These are phyloP conservation scores for Nipponia nippon DNA, from an alignment of 2,113 vertebrate species.

Conservation along the genomic window DNA sequence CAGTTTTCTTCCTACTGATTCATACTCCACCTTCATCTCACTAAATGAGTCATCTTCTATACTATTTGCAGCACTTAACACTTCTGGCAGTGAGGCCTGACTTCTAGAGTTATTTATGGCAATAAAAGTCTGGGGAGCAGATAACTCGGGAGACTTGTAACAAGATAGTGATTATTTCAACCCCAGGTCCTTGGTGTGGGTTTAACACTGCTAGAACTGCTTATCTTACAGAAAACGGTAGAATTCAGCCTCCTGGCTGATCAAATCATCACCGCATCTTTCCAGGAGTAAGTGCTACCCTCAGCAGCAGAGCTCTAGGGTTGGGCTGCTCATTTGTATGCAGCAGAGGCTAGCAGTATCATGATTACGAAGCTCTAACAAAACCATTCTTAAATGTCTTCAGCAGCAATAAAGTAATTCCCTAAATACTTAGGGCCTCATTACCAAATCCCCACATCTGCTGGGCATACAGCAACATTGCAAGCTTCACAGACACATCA, in stretches of 20 bases:
- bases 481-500: not conserved
- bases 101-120: constrained; percentile 40
- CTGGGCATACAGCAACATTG: not conserved
- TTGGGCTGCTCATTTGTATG: not conserved
- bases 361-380: not conserved
- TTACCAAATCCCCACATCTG: not conserved
- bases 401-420: not conserved
- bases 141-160: constrained; percentile 2
- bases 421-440: not conserved
- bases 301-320: not conserved
- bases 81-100: not conserved
- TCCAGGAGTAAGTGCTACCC: not conserved
- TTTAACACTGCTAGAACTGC: not conserved
- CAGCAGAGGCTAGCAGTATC: not conserved
- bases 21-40: constrained; percentile 40
- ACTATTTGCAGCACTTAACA: constrained; percentile 52
- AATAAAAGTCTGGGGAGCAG: constrained; percentile 11
- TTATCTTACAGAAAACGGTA: not conserved
- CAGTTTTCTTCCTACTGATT: constrained; percentile 42
- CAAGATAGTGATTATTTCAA: constrained; percentile 8
- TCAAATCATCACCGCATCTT: not conserved
- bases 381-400: not conserved
- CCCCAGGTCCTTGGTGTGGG: not conserved
- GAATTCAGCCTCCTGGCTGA: not conserved
- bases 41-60: constrained; percentile 45